These are phyloP conservation scores for Gopherus evgoodei DNA, from an alignment of 2,113 vertebrate genomes.

Conservation along the genomic window DNA sequence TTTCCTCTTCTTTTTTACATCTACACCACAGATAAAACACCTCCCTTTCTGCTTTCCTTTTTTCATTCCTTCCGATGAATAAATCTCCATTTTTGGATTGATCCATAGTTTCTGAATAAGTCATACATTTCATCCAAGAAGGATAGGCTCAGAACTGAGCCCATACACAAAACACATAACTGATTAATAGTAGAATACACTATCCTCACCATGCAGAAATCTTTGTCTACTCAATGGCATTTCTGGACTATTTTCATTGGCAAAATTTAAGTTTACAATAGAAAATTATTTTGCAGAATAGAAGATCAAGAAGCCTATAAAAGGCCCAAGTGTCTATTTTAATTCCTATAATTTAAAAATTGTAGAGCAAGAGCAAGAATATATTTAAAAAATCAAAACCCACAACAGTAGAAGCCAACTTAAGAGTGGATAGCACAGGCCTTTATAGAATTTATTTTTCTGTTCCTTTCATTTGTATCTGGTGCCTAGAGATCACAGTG, in stretches of 20 bases:
- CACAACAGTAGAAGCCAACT: neutral
- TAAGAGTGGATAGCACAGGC: neutral
- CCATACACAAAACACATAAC: neutral
- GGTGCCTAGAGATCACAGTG: neutral
- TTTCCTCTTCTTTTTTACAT: neutral
- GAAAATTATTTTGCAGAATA: neutral
- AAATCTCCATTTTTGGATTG: slow-evolving; percentile 3
- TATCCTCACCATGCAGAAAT: slow-evolving; percentile 15
- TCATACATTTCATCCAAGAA: neutral
- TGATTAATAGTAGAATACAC: neutral
- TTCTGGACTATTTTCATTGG: slow-evolving; percentile 10
- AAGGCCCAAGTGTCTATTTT: neutral
- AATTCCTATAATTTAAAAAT: slow-evolving; percentile 28
- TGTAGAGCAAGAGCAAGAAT: neutral
- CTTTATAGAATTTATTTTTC: neutral
- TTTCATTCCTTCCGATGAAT: neutral
- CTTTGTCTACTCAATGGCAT: slow-evolving; percentile 19
- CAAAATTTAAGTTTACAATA: slow-evolving; percentile 9
- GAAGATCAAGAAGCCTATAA: neutral
- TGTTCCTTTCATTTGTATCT: neutral
- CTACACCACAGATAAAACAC: neutral
- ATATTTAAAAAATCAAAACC: neutral
- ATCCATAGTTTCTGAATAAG: neutral
- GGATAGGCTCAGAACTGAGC: slow-evolving; percentile 13
- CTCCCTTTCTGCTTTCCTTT: neutral